A percentile compares a stretch with the other conserved stretches of the same genome.
These are phyloP conservation scores for Tenebrio molitor DNA, from an alignment of 1,140 invertebrate species.

Conservation along the genomic window DNA sequence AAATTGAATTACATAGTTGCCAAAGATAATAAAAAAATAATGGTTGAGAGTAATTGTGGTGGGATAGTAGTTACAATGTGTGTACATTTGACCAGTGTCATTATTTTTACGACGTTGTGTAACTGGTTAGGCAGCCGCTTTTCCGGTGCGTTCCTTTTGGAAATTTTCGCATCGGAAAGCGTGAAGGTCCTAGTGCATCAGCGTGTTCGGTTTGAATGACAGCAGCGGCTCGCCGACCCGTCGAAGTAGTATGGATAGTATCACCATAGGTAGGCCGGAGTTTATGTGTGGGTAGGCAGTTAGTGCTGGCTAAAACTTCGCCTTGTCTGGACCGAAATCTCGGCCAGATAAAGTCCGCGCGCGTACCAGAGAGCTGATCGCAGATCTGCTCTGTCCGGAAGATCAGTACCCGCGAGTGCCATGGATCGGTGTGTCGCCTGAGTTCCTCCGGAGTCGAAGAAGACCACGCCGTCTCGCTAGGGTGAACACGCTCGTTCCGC, in stretches of 20 bases:
- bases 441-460: not conserved
- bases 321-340: conserved; percentile 42
- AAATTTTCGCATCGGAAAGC: too few species aligned
- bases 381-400: too few species aligned
- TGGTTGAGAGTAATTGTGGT: not conserved
- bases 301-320: conserved; percentile 39
- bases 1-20: not conserved
- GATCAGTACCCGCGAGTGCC: not conserved
- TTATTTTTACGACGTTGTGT: too few species aligned
- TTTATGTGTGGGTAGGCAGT: conserved; percentile 41
- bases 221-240: conserved; percentile 2
- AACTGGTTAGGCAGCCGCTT: too few species aligned
- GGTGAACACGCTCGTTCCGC: conserved; percentile 3
- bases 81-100: too few species aligned
- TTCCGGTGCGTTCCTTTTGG: too few species aligned
- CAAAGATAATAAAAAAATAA: too few species aligned
- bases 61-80: too few species aligned
- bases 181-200: conserved; percentile 24
- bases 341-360: not conserved
- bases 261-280: conserved; percentile 15
- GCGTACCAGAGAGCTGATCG: too few species aligned
- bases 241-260: conserved; percentile 34
- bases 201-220: conserved; percentile 30
- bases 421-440: conserved; percentile 1
- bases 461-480: not conserved